Base-by-base conservation (phyloP, 1,140 invertebrate species). In the Apis cerana region DNA sequence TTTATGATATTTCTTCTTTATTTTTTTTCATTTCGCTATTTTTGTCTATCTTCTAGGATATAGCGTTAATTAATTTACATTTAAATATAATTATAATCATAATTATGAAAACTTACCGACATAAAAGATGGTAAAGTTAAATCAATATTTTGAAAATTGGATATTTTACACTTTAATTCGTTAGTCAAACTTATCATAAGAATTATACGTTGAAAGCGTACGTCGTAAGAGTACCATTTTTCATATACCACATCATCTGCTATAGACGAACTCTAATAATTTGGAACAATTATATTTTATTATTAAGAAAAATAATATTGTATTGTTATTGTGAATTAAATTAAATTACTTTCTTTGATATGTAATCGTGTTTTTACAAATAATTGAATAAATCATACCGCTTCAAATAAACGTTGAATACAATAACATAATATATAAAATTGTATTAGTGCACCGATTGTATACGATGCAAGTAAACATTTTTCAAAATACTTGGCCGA, bases 381-480 rank as follows among this genome's bases (percentile, higher is more conserved):
- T 43, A 43, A 43, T 43, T 43, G 33, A 43, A 59, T 1, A 67
- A 69, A 71, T 1, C 62, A 83, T 82, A 90, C 89, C 80, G 88
- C 82, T 23, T 90, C 87, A 43, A 89, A 15, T 69, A 90, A 83
- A 23, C 81, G 72, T 76, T 90, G 85, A n/a, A 87, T 69, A 7
- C 82, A 89, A 9, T 68, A 89, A 50, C 89, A 90, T 9, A 90
- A n/a, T 59, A 90, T 80, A 54, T 89, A 90, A 19, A 90, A 68
- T 65, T 89, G 84, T 17, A 84, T 70, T 27, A 90, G 15, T 2
- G 78, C 75, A 7, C 83, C 87, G 19, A 33, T 9, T 13, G 82
- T 68, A 64, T 86, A 88, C 19, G 72, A 50, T 8, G 81, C 8
- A 21, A 86, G 33, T 7, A 21, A 56, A 12, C 27, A 75, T 74